Evolutionary conservation across 1,140 invertebrate species (phyloP), one percentile per base, ranked within the genome.

Genomic region (Trachymyrmex cornetzi): DNA sequence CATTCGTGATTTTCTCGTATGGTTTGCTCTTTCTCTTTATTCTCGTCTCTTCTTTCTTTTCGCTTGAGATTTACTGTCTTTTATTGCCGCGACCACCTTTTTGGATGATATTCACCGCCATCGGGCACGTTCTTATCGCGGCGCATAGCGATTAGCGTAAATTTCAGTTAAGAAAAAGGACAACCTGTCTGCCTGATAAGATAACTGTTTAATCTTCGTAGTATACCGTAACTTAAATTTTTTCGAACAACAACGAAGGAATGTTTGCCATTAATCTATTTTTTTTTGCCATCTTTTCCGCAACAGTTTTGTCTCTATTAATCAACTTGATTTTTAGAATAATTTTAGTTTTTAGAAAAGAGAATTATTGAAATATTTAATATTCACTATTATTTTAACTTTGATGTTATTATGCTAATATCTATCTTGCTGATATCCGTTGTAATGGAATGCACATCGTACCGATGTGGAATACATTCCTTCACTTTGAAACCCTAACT

Each of bases 111-210:
- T 72, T 74, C 80, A 2, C 53, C 53, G 24, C 24, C 72, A 82
- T 74, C 79, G 66, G 66, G 24, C 19, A 48, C 67, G 80, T 61
- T 82, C 69, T 84, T 84, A 74, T 74, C 80, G 55, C 69, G 19
- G 53, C 80, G 66, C 16, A n/a, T n/a, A 22, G 22, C 79, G 80
- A 84, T 84, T 84, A 84, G 55, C 80, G 80, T 84, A 84, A 84
- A 84, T 74, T 84, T 74, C 14, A 14, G n/a, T 84, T 74, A 61
- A 81, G 69, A 12, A 82, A 61, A 74, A 74, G 34, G 30, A 63
- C 48, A 74, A 48, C 7, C 16, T 19, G 19, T 12, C 24, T n/a
- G 55, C 6, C 19, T 16, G 67, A 82, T 82, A 82, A 82, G 38
- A 22, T 59, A 27, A 48, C 67, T 38, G 16, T 61, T 61, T 75